Evolutionary conservation across 2,113 vertebrate species (phyloP).

Genomic region (Albula goreensis): DNA sequence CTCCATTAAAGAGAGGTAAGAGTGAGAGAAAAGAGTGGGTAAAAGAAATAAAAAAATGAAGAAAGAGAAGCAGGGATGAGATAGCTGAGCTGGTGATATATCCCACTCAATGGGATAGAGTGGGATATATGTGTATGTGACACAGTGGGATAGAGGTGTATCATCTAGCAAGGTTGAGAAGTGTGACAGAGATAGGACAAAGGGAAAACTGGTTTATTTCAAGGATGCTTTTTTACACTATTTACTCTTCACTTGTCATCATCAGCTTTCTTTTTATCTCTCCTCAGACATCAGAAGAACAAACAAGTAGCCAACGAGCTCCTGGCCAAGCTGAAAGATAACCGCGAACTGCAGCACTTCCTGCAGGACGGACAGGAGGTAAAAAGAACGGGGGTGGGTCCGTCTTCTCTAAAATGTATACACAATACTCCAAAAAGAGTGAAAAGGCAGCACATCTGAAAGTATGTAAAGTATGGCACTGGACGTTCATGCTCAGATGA

Average conservation of each 20-base stretch:
- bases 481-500: no score
- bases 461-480: no score
- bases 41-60: neutral
- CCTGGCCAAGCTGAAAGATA: constrained; percentile 83
- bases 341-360: constrained; percentile 90
- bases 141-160: no score
- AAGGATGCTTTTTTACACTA: neutral
- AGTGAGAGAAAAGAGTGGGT: neutral
- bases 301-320: constrained; percentile 79
- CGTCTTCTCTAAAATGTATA: neutral
- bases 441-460: no score
- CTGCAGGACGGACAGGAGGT: constrained; percentile 94
- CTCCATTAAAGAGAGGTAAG: constrained; percentile 86
- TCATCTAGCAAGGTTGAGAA: neutral
- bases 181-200: neutral
- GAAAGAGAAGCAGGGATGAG: neutral
- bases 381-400: neutral
- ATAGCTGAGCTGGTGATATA: neutral
- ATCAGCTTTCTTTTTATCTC: neutral
- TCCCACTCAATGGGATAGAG: no score
- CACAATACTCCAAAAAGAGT: no score
- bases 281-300: constrained; percentile 81
- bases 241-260: neutral
- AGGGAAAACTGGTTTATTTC: no score
- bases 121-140: no score